These are phyloP conservation scores for Puntigrus tetrazona DNA, from an alignment of 2,113 vertebrate species.

Conservation along the genomic window DNA sequence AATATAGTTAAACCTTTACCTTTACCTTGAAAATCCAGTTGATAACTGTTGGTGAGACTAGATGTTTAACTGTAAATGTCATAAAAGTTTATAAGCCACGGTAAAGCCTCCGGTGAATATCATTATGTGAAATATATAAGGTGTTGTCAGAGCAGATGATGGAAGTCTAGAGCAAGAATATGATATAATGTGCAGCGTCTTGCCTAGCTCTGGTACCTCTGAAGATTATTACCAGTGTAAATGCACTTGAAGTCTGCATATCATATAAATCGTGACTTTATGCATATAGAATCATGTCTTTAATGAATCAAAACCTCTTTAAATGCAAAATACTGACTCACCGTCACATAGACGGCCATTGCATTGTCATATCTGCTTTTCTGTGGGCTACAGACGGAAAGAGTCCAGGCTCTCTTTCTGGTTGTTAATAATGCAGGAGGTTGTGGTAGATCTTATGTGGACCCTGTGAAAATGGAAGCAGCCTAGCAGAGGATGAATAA, in stretches of 20 bases:
- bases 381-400: not conserved
- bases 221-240: not conserved
- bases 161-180: not conserved
- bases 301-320: not conserved
- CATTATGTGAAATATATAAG: slow-evolving; percentile 9
- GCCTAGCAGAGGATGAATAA: slow-evolving; percentile 32
- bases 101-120: not conserved
- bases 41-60: not conserved
- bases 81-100: not conserved
- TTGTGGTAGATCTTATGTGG: slow-evolving; percentile 13
- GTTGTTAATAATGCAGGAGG: slow-evolving; percentile 35
- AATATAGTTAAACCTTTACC: too few relatives aligned
- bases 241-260: not conserved
- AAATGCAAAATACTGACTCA: not conserved
- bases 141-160: not conserved
- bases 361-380: not conserved
- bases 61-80: not conserved
- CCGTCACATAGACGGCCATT: not conserved
- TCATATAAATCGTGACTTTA: not conserved
- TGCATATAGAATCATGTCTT: not conserved
- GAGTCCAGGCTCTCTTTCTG: slow-evolving; percentile 5
- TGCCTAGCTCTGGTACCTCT: not conserved
- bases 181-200: not conserved
- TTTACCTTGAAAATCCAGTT: not conserved
- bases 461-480: slow-evolving; percentile 24